phyloP scores from a whole-genome alignment of 2,797 vertebrate species.

The Loris lydekkerianus region DNA sequence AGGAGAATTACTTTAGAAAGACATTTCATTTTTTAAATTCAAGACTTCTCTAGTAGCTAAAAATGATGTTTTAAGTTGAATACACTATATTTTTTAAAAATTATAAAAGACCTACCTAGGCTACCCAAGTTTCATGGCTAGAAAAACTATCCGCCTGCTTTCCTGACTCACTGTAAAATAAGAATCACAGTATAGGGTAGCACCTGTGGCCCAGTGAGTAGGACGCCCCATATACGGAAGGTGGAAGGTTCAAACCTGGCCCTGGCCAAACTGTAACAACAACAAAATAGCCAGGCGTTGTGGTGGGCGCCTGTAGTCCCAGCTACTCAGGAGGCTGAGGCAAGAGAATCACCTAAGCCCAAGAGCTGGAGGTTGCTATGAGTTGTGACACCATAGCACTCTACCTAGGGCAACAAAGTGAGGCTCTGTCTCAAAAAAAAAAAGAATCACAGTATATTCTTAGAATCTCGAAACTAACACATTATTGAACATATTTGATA shows the following conservation, averaged over 20 bases:
- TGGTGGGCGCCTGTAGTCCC: too few species aligned
- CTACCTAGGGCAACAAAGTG: too few species aligned
- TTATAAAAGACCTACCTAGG: not conserved
- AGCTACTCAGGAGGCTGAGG: too few species aligned
- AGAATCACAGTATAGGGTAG: not conserved
- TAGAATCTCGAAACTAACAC: constrained; percentile 55
- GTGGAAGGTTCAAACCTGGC: too few species aligned
- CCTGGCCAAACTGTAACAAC: too few species aligned
- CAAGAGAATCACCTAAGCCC: too few species aligned
- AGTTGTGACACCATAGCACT: too few species aligned
- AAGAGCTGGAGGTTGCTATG: too few species aligned
- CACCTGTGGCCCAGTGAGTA: too few species aligned
- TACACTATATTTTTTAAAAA: constrained; percentile 14
- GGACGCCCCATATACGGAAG: too few species aligned
- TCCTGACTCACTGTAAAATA: constrained; percentile 41
- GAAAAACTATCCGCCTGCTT: not conserved
- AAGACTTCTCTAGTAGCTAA: constrained; percentile 48
- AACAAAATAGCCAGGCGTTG: too few species aligned
- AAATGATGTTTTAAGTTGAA: constrained; percentile 40
- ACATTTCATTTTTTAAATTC: constrained; percentile 59
- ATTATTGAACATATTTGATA: not conserved
- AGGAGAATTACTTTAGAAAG: constrained; percentile 50
- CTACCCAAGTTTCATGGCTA: not conserved
- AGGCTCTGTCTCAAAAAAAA: not conserved
- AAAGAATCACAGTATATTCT: not conserved